phyloP scores from a whole-genome alignment of 1,140 invertebrate genomes.

The Eriocheir sinensis region DNA sequence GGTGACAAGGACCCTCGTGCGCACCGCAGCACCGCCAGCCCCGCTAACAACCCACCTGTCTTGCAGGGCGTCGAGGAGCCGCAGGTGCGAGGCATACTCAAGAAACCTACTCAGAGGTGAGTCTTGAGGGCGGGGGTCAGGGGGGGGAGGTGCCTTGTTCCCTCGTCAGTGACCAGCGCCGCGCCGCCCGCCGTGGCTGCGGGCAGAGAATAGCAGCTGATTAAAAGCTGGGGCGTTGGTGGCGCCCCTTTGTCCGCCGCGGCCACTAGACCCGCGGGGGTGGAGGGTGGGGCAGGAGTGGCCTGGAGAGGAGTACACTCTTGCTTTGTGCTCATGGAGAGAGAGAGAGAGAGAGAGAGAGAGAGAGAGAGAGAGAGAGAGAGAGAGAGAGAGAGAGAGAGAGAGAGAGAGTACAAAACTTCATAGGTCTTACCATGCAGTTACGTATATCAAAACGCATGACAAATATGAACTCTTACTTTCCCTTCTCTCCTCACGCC shows the following conservation, averaged over 20 bases:
- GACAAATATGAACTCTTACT: too few relatives aligned
- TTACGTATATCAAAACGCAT: too few relatives aligned
- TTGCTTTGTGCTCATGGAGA: neutral
- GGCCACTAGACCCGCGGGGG: neutral
- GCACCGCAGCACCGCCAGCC: neutral
- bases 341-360: neutral
- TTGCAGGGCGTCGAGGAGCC: conserved; percentile 29
- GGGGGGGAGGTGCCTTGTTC: neutral
- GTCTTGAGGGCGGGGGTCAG: neutral
- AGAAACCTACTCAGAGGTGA: conserved; percentile 54
- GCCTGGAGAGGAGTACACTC: neutral
- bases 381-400: neutral
- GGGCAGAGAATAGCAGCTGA: neutral
- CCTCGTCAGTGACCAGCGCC: neutral
- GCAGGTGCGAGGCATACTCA: conserved; percentile 54
- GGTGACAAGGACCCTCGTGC: neutral
- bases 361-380: neutral
- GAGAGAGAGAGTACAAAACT: neutral
- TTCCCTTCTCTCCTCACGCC: too few relatives aligned
- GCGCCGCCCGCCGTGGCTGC: neutral
- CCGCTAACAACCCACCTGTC: neutral
- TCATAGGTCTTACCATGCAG: neutral
- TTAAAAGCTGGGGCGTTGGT: neutral
- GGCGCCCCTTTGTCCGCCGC: neutral
- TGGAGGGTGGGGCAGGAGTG: neutral